These are phyloP conservation scores for Phyllostomus discolor DNA, from an alignment of 2,113 vertebrate species.

Conservation along the genomic window DNA sequence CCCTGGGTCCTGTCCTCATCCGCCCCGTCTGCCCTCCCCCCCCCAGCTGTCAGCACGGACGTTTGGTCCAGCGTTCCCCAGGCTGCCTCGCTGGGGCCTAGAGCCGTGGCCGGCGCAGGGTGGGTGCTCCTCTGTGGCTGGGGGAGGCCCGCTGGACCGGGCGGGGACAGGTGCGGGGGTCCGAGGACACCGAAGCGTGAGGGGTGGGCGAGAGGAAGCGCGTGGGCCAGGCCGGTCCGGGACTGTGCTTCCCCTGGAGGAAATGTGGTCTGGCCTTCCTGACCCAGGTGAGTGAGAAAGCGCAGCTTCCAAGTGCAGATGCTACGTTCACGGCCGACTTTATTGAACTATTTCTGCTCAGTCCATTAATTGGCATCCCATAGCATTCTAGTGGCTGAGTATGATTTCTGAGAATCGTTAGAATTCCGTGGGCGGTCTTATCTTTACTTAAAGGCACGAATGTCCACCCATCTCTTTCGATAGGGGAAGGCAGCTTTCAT, in stretches of 20 bases:
- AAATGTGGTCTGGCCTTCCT: neutral
- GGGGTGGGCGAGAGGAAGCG: fast-evolving
- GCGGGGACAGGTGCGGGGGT: neutral
- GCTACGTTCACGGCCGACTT: neutral
- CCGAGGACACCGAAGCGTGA: fast-evolving
- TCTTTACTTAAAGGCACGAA: neutral
- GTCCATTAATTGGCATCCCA: slow-evolving; percentile 18
- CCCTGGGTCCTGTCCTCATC: neutral
- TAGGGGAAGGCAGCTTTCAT: neutral
- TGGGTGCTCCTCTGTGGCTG: fast-evolving
- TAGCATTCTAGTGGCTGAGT: neutral
- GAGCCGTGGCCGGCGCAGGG: neutral
- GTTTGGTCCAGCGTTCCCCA: neutral
- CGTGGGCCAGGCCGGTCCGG: fast-evolving
- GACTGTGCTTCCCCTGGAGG: fast-evolving
- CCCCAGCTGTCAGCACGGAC: neutral
- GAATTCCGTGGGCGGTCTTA: neutral
- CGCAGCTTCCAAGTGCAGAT: neutral
- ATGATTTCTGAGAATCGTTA: slow-evolving; percentile 10
- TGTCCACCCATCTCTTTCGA: neutral
- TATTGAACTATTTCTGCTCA: neutral
- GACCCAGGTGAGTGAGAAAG: neutral
- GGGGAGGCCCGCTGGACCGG: fast-evolving
- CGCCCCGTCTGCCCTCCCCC: neutral
- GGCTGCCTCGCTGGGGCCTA: too few relatives aligned